These are phyloP conservation scores for Semotilus atromaculatus DNA, from an alignment of 2,797 vertebrate genomes.

Conservation along the genomic window DNA sequence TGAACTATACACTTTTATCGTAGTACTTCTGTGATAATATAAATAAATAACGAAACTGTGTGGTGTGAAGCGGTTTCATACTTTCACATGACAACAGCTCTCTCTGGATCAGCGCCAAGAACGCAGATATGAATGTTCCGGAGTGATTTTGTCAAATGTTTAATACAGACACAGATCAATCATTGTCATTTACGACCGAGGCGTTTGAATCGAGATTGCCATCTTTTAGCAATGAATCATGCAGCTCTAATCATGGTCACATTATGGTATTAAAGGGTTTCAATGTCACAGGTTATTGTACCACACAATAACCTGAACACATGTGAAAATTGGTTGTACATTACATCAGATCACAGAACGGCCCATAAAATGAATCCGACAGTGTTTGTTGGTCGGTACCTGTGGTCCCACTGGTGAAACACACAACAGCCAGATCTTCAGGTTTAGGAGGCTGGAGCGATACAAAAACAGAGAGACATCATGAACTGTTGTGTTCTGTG, in stretches of 20 bases:
- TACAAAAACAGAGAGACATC: constrained; percentile 26
- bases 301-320: neutral
- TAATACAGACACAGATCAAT: neutral
- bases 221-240: neutral
- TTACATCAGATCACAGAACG: neutral
- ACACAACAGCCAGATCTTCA: constrained; percentile 83
- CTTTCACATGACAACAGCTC: too few species aligned
- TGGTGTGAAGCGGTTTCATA: too few species aligned
- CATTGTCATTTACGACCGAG: neutral
- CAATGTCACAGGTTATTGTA: neutral
- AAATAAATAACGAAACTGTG: too few species aligned
- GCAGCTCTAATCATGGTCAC: neutral
- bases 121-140: too few species aligned
- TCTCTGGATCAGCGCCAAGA: too few species aligned
- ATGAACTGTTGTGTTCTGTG: too few species aligned
- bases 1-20: neutral
- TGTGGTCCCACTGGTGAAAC: constrained; percentile 82
- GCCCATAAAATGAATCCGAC: neutral
- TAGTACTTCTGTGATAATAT: too few species aligned
- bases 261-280: neutral
- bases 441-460: constrained; percentile 78
- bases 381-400: constrained; percentile 61
- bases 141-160: neutral
- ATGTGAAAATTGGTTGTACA: neutral
- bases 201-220: neutral